A percentile compares a stretch with the other conserved stretches of the same genome.
phyloP scores from a whole-genome alignment of 2,888 invertebrate species.

The Yponomeuta sedellus region DNA sequence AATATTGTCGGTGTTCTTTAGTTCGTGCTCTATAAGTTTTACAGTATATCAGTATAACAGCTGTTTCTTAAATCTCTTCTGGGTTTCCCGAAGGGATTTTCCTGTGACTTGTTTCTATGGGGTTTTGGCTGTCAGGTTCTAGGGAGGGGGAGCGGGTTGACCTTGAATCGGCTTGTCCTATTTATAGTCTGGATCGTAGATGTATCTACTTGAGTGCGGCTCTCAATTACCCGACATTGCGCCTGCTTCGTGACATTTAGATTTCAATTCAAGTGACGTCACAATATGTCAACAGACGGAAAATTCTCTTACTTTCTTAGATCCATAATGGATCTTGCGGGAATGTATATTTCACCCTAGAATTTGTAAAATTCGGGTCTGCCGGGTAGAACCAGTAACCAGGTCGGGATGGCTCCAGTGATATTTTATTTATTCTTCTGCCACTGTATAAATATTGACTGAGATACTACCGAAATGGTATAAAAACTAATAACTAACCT shows the following conservation, averaged over 20 bases:
- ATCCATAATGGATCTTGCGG: too few species aligned
- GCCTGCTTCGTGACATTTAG: conserved; percentile 35
- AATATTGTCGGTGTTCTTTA: neutral
- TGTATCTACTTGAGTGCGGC: conserved; percentile 17
- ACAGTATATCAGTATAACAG: neutral
- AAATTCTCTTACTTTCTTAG: too few species aligned
- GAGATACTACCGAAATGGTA: too few species aligned
- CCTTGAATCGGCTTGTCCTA: conserved; percentile 24
- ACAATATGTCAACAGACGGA: too few species aligned
- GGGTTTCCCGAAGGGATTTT: neutral
- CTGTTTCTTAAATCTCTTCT: neutral
- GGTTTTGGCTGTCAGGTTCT: neutral
- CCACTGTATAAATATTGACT: too few species aligned
- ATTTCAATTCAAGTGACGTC: neutral
- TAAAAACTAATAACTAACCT: too few species aligned
- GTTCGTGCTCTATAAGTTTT: neutral
- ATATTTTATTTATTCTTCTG: too few species aligned
- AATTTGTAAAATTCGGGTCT: too few species aligned
- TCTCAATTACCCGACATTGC: conserved; percentile 30
- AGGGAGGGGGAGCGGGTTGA: neutral
- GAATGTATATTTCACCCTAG: too few species aligned
- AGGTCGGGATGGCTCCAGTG: too few species aligned
- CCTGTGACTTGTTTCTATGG: neutral
- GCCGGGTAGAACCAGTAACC: too few species aligned
- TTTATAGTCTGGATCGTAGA: conserved; percentile 28